Percentiles rank a stretch among this genome's conserved stretches.
phyloP scores from a whole-genome alignment of 2,113 vertebrate genomes.

The Chiloscyllium plagiosum region DNA sequence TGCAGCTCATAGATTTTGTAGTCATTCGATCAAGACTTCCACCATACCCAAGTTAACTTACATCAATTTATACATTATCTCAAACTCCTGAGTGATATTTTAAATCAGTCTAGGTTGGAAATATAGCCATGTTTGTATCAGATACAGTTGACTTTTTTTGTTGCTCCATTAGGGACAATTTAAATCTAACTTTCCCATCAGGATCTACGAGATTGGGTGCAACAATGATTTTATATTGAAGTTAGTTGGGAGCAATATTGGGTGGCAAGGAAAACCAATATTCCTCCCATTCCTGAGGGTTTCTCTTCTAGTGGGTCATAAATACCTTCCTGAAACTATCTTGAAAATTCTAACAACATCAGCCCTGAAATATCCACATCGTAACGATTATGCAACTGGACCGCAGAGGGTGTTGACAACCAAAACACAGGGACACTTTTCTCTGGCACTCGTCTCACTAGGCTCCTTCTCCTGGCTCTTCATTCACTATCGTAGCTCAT shows the following conservation, averaged over 20 bases:
- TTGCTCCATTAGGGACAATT: background rate
- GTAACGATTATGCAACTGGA: background rate
- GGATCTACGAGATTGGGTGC: background rate
- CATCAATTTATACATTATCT: background rate
- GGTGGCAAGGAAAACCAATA: background rate
- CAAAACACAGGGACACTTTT: too few relatives aligned
- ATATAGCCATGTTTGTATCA: background rate
- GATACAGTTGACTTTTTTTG: background rate
- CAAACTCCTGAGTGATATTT: background rate
- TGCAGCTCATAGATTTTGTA: background rate
- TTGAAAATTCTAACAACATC: background rate
- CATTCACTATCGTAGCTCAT: too few relatives aligned
- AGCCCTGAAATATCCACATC: background rate
- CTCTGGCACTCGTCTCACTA: too few relatives aligned
- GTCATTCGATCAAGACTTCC: background rate
- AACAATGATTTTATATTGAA: background rate
- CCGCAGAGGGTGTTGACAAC: background rate
- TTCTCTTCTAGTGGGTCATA: background rate
- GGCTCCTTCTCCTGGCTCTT: too few relatives aligned
- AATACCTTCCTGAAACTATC: conserved; percentile 15
- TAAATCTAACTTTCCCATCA: background rate
- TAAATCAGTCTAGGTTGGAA: background rate
- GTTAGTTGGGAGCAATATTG: background rate
- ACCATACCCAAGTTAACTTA: background rate
- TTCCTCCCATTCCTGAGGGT: background rate